These are phyloP conservation scores for Zaprionus bogoriensis DNA, from an alignment of 2,888 invertebrate species.

Conservation along the genomic window DNA sequence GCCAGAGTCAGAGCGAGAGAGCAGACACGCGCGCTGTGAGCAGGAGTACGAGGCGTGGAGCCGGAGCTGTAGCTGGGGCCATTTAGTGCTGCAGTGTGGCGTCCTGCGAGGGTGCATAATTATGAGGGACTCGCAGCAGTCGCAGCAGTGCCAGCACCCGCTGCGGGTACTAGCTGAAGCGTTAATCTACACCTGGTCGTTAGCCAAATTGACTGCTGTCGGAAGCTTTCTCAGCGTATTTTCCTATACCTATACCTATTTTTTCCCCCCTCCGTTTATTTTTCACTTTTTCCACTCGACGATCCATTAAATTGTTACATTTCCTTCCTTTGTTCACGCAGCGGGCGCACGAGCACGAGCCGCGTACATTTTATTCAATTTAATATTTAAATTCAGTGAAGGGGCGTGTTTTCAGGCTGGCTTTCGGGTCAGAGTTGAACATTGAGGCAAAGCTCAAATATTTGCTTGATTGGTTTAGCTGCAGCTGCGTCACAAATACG, in stretches of 20 bases:
- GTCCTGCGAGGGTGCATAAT: conserved; percentile 37
- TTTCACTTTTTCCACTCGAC: conserved; percentile 63
- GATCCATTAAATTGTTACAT: conserved; percentile 55
- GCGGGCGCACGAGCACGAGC: too few species aligned
- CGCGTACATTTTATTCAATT: conserved; percentile 48
- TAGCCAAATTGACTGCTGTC: conserved; percentile 55
- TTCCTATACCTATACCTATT: too few species aligned
- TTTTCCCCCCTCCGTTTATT: conserved; percentile 27
- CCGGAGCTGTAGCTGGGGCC: conserved; percentile 1
- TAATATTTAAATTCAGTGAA: conserved; percentile 26
- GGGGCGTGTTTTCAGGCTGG: neutral
- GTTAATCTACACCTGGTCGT: conserved; percentile 56
- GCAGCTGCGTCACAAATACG: conserved; percentile 25
- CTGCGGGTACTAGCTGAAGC: conserved; percentile 17
- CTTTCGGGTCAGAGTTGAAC: conserved; percentile 37
- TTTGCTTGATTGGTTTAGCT: conserved; percentile 59
- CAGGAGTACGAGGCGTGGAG: neutral
- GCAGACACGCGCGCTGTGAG: neutral
- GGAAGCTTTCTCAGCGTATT: neutral
- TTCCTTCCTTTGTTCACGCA: conserved; percentile 10
- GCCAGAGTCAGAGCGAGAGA: neutral
- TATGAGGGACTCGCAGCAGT: conserved; percentile 29
- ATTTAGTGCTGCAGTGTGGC: conserved; percentile 25
- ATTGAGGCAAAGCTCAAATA: conserved; percentile 58
- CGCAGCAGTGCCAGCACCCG: too few species aligned